Evolutionary conservation across 1,140 invertebrate genomes (phyloP).

Genomic region (Hyposmocoma kahamanoa): DNA sequence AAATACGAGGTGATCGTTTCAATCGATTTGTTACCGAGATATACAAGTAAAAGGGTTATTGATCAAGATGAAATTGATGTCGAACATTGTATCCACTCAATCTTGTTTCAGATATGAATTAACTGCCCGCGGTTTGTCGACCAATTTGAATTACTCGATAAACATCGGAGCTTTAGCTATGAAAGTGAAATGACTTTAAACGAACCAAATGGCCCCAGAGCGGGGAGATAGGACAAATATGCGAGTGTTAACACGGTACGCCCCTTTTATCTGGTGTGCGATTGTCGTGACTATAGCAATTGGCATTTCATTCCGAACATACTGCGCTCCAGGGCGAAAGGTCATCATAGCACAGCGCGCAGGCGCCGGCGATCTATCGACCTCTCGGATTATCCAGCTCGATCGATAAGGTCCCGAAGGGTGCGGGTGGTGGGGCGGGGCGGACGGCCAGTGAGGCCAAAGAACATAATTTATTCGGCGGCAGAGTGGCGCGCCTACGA

Average conservation of each 20-base stretch:
- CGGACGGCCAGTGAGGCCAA: conserved; percentile 25
- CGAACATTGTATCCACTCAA: conserved; percentile 24
- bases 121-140: conserved; percentile 11
- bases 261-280: conserved; percentile 22
- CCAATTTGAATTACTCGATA: conserved; percentile 18
- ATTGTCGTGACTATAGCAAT: conserved; percentile 46
- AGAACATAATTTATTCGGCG: conserved; percentile 61
- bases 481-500: conserved; percentile 54
- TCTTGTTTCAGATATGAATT: conserved; percentile 27
- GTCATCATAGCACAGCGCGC: conserved; percentile 28
- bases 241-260: too few species aligned
- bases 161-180: conserved; percentile 8
- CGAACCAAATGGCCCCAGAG: too few species aligned
- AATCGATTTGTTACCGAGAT: conserved; percentile 40
- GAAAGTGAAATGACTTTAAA: too few species aligned
- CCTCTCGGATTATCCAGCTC: conserved; percentile 52
- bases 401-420: conserved; percentile 46
- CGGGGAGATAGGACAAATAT: too few species aligned
- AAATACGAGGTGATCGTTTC: conserved; percentile 26
- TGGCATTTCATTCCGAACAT: conserved; percentile 37
- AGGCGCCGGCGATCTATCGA: conserved; percentile 36
- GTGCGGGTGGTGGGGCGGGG: conserved; percentile 10
- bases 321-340: conserved; percentile 22
- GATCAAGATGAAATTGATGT: conserved; percentile 31
- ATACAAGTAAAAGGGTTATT: conserved; percentile 28